A percentile compares a stretch with the other conserved stretches of the same genome.
These are phyloP conservation scores for Thyatira batis DNA, from an alignment of 2,888 invertebrate species.

Conservation along the genomic window DNA sequence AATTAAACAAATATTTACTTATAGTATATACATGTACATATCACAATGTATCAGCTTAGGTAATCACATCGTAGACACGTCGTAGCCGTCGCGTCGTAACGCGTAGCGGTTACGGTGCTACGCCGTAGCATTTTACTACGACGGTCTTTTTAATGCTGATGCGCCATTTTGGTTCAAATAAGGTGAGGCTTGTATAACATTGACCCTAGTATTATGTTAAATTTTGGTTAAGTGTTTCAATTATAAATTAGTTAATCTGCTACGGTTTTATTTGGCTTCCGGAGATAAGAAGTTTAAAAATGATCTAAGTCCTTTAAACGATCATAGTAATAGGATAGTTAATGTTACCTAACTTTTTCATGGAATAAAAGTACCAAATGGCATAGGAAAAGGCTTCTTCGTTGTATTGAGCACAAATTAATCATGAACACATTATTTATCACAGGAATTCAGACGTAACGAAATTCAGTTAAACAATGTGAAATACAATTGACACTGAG, in stretches of 20 bases:
- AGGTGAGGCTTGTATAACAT: neutral
- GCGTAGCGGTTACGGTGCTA: neutral
- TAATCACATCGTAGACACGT: constrained; percentile 2
- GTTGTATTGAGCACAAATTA: neutral
- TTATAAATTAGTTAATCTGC: too few species aligned
- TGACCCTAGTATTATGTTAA: neutral
- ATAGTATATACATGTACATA: neutral
- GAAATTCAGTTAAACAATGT: neutral
- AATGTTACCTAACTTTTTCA: too few species aligned
- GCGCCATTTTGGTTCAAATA: neutral
- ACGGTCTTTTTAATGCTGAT: neutral
- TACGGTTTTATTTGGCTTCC: too few species aligned
- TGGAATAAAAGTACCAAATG: too few species aligned
- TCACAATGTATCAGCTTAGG: neutral
- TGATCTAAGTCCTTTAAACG: too few species aligned
- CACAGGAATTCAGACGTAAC: neutral
- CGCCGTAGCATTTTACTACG: constrained; percentile 1
- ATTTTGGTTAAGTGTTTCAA: too few species aligned
- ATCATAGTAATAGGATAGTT: too few species aligned
- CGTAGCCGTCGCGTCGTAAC: neutral
- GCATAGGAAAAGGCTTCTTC: too few species aligned
- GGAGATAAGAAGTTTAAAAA: too few species aligned
- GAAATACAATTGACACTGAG: neutral
- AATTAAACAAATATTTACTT: too few species aligned
- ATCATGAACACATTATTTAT: too few species aligned